These are phyloP conservation scores for Lagodon rhomboides DNA, from an alignment of 2,797 vertebrate genomes.

Conservation along the genomic window DNA sequence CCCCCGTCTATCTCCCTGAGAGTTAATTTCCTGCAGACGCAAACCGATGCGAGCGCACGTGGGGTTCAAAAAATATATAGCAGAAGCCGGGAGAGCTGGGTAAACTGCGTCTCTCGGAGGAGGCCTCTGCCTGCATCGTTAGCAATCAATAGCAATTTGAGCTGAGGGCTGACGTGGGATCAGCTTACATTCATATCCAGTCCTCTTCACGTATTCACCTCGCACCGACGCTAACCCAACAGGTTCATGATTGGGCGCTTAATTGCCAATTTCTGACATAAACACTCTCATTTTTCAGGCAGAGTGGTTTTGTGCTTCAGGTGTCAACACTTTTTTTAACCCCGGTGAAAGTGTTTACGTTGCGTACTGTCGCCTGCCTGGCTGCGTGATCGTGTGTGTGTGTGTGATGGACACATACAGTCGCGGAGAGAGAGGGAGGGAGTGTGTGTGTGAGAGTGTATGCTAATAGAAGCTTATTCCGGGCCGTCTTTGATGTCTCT, in stretches of 20 bases:
- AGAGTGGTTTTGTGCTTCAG: conserved; percentile 3
- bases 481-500: conserved; percentile 65
- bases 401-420: not conserved
- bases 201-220: conserved; percentile 36
- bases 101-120: conserved; percentile 24
- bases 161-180: conserved; percentile 4
- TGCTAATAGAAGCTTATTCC: conserved; percentile 63
- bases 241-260: conserved; percentile 19
- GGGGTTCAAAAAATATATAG: conserved; percentile 7
- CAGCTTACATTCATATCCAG: conserved; percentile 38
- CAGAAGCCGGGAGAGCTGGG: conserved; percentile 11
- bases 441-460: conserved; percentile 17
- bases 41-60: not conserved
- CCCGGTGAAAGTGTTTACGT: conserved; percentile 4
- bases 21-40: conserved; percentile 53
- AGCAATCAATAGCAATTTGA: conserved; percentile 67
- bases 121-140: conserved; percentile 21
- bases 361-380: not conserved
- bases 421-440: conserved; percentile 8
- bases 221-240: conserved; percentile 7
- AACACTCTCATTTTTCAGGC: not conserved
- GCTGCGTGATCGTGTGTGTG: not conserved
- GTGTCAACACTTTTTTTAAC: not conserved
- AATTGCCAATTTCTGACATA: conserved; percentile 32
- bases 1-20: conserved; percentile 32